phyloP scores from a whole-genome alignment of 2,113 vertebrate genomes.

The Zapornia atra region DNA sequence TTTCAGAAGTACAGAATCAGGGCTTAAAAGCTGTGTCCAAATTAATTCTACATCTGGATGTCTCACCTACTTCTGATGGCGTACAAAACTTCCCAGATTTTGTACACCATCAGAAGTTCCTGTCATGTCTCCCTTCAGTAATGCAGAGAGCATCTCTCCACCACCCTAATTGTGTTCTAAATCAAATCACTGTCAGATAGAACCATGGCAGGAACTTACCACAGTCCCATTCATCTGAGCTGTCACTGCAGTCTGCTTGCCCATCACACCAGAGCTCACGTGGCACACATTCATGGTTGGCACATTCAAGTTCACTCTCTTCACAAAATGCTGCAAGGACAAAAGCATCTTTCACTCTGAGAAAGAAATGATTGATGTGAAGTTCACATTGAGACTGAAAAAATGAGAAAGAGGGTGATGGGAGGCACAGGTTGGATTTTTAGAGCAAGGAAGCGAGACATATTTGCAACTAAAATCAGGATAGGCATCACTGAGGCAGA shows the following conservation, averaged over 20 bases:
- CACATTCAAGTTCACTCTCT: conserved; percentile 86
- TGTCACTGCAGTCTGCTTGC: conserved; percentile 85
- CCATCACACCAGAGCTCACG: conserved; percentile 92
- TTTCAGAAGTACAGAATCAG: background rate
- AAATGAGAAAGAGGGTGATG: background rate
- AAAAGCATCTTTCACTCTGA: background rate
- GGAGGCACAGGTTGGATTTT: background rate
- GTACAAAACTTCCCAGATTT: background rate
- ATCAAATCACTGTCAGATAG: background rate
- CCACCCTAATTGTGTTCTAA: background rate
- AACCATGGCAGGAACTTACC: conserved; percentile 74
- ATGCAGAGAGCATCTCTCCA: background rate
- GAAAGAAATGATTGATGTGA: background rate
- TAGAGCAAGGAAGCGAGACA: background rate
- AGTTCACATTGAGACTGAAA: background rate
- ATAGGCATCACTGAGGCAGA: background rate
- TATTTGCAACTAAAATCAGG: background rate
- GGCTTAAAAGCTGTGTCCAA: background rate
- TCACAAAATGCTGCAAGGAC: conserved; percentile 83
- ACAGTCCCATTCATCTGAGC: conserved; percentile 95
- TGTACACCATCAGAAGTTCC: background rate
- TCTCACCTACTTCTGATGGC: too few species aligned
- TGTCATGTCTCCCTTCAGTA: background rate
- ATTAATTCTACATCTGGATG: background rate
- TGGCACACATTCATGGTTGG: conserved; percentile 89